Evolutionary conservation across 2,888 invertebrate species (phyloP), one percentile per base, ranked within the genome.

Genomic region (Conchocele bisecta): DNA sequence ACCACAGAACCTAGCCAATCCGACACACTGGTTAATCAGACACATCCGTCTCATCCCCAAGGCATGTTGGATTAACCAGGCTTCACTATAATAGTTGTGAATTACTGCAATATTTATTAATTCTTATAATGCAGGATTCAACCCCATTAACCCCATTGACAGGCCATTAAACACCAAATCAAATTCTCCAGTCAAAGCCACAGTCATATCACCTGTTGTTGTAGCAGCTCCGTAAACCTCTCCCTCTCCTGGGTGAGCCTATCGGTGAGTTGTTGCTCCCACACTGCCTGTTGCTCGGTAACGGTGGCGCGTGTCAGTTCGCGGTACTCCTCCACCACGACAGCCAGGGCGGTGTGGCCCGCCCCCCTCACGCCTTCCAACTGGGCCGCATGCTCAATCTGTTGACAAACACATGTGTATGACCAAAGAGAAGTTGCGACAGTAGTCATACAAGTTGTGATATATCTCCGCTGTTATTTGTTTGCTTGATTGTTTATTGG

Each of bases 271-370:
- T 79, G 75, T 17, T 53, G 69, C 58, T 83, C 76, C 9, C 70
- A 75, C 26, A 59, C 56, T 56, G 83, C 82, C 48, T 82, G 81
- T 60, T 86, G 84, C 48, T 84, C 79, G 28, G 75, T 42, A 20
- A 84, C 65, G 3, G 82, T 79, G 44, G 79, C 56, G 28, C 74
- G 58, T 22, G 81, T 65, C 20, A 82, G 66, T 17, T 79, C 81
- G 80, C 85, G 84, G 66, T 88, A 88, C 59, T 88, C 83, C 26
- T 84, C 84, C n/a, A 88, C 87, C 11, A 88, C 83, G 2, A 86
- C 69, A 46, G 79, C 71, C 17, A 88, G 63, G 9, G 87, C 78
- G 37, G 83, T 81, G 61, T 86, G 86, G 6, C 88, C 87, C 6
- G 86, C 86, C 54, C 71, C 63, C 20, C 84, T 68, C 26, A 86